These are phyloP conservation scores for Axinella damicornis DNA, from an alignment of 37 sponge, comb jelly and placozoan species.

Conservation along the genomic window DNA sequence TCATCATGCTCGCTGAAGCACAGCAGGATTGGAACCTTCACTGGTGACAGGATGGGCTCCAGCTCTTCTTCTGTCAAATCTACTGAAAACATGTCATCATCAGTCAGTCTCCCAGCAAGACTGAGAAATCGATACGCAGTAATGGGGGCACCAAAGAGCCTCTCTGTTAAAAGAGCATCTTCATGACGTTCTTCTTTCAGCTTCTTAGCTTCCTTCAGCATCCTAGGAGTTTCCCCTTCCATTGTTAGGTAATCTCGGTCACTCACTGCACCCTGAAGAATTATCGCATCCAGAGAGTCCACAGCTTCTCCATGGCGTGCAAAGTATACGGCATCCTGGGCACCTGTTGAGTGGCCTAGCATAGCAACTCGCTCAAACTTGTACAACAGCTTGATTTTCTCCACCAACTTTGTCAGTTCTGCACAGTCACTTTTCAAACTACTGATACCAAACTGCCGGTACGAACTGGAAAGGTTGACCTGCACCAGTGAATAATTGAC, in stretches of 20 bases:
- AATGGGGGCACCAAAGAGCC: conserved; percentile 41
- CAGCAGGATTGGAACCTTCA: conserved; percentile 40
- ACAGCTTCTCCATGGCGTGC: conserved; percentile 15
- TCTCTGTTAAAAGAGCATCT: conserved; percentile 16
- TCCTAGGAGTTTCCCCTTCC: background rate
- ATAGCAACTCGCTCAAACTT: conserved; percentile 30
- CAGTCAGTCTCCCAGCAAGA: conserved; percentile 46
- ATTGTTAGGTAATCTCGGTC: conserved; percentile 43
- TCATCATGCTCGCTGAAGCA: conserved; percentile 58
- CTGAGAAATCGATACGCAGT: conserved; percentile 57
- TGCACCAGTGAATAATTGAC: conserved; percentile 46
- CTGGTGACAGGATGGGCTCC: conserved; percentile 25
- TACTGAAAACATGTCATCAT: conserved; percentile 68
- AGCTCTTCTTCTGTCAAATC: conserved; percentile 57
- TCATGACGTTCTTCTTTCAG: conserved; percentile 19
- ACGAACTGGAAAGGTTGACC: conserved; percentile 66
- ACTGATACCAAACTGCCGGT: conserved; percentile 56
- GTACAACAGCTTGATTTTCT: conserved; percentile 7
- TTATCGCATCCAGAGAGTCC: conserved; percentile 15
- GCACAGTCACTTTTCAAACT: conserved; percentile 32
- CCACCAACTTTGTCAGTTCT: conserved; percentile 37
- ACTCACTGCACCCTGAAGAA: conserved; percentile 58
- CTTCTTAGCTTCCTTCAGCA: conserved; percentile 38
- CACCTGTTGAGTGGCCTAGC: conserved; percentile 59
- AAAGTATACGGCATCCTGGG: conserved; percentile 53